Evolutionary conservation across 2,797 vertebrate genomes (phyloP), one percentile per base, ranked within the genome.

Genomic region (Leontocebus nigricollis): DNA sequence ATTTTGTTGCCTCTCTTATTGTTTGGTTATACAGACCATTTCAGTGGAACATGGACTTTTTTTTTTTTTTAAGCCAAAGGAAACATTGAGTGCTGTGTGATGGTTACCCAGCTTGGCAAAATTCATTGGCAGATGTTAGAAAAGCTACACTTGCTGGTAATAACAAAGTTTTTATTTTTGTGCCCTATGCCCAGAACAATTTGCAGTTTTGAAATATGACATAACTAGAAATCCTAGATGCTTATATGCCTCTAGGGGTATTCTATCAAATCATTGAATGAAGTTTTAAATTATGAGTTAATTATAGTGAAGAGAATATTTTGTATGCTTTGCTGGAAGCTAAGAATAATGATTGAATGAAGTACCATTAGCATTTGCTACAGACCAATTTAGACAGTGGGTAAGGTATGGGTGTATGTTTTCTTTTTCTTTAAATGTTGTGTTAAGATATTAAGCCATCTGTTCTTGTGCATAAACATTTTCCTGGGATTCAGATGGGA

Each of bases 401-500:
- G 33, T 92, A 85, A 95, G 64, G 84, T 95, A 64, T 85, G 75
- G 33, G 17, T 96, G 17, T 75, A n/a, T 94, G 36, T 97, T 97
- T 97, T 85, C 75, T 88, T 98, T 97, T 93, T 50, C 84, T 93
- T 96, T 93, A 93, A 92, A 76, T 87, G 88, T 94, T 92, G 57
- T 97, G n/a, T 79, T 96, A 88, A 93, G 59, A 39, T 97, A 86
- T 94, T 97, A 96, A 97, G 90, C 98, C 97, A 97, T 97, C 97
- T 97, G 98, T 97, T 97, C 88, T 89, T 88, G 17, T 94, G 44
- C 55, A 95, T 96, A 98, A 97, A 97, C 67, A 57, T 97, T 97
- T 98, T 97, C 90, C 80, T 95, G 46, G 82, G 86, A 96, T 97
- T 97, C 96, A 97, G n/a, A 75, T 79, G 91, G 91, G 86, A 95